Base-by-base conservation (phyloP, 2,888 invertebrate genomes). In the Agrotis segetum region DNA sequence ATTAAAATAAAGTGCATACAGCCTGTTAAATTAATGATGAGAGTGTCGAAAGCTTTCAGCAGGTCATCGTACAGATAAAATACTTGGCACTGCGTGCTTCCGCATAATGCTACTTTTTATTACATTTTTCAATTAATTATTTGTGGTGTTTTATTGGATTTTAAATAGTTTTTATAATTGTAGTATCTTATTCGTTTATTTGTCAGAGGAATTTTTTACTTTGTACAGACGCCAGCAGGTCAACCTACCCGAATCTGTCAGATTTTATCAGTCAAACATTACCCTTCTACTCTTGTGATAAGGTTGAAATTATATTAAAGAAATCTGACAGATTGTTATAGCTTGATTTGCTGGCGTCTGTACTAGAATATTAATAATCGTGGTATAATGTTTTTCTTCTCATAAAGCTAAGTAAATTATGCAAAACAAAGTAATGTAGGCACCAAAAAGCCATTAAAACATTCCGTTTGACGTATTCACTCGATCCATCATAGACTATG, bases 51-150 rank as follows among this genome's bases (percentile, higher is more conserved):
- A 68, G 17, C 1, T 14, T 67, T 6, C 44, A 14, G 52, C 69
- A 46, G 68, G 67, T 67, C 50, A 44, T 17, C 6, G 44, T 19
- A 13, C 19, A 17, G 17, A 44, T 68, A 17, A 44, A 46, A 29
- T 44, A 21, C 44, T 68, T 67, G 29, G 52, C 69, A 53, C 29
- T 14, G 44, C 2, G 24, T 16, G 19, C 29, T 1, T 46, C 17
- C 29, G 14, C 17, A 68, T 69, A 53, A 68, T 46, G 17, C 6
- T 2, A 46, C 11, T 21, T 67, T 66, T 53, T 68, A 68, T 67
- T 44, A 1, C 68, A 17, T 21, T 68, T 5, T 44, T 24, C 9
- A 24, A 40, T 40, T 50, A 13, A 50, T 50, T 11, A 7, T 2
- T 21, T 49, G 6, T 21, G 11, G 24, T 24, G 3, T 24, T n/a